Conservation (phyloP, 2,797 vertebrate species). For the Lutra lutra region DNA sequence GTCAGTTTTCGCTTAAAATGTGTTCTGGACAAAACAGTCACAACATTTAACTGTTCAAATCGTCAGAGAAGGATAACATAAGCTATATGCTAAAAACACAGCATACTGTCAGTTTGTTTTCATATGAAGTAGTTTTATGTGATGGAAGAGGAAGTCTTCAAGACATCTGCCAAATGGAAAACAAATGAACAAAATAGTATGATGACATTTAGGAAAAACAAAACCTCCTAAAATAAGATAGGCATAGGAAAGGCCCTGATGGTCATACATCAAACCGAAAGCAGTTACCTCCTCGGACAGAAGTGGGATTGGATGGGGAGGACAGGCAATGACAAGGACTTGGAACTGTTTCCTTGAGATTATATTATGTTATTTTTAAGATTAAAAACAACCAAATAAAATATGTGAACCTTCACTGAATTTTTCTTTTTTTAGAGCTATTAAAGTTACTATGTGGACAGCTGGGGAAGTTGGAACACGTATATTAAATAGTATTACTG, state of each 20-base stretch:
- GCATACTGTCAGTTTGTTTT: not conserved
- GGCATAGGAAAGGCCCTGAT: not conserved
- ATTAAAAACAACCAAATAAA: not conserved
- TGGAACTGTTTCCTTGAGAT: not conserved
- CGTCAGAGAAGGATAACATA: conserved; percentile 3
- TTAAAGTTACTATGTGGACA: not conserved
- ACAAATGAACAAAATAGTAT: not conserved
- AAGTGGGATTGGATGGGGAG: not conserved
- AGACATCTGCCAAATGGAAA: not conserved
- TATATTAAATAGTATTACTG: not conserved
- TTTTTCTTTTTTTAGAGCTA: not conserved
- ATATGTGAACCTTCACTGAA: not conserved
- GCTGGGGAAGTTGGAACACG: not conserved
- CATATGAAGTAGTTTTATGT: not conserved
- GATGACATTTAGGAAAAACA: conserved; percentile 38
- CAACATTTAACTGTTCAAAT: conserved; percentile 18
- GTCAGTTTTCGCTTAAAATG: conserved; percentile 30
- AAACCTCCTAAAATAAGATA: not conserved
- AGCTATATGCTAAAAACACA: not conserved
- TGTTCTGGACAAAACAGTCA: not conserved
- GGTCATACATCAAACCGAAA: not conserved
- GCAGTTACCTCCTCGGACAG: not conserved
- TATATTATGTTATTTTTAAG: not conserved
- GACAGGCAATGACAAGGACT: not conserved
- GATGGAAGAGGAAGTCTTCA: conserved; percentile 21